Evolutionary conservation across 2,888 invertebrate genomes (phyloP).

Genomic region (Cepaea hortensis): DNA sequence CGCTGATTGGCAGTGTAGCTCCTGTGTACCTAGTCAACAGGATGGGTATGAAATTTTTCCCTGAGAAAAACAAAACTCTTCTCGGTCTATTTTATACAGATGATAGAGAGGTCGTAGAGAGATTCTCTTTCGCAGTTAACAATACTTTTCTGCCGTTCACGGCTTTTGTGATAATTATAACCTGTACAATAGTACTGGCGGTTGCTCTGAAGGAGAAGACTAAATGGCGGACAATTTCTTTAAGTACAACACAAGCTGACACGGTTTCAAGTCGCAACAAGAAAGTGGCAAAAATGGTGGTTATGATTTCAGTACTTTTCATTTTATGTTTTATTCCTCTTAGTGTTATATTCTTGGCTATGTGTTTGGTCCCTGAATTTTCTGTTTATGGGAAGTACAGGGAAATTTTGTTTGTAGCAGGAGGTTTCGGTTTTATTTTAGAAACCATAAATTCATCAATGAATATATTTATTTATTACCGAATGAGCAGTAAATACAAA

Average conservation of each 20-base stretch:
- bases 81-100: neutral
- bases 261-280: neutral
- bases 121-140: neutral
- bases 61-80: neutral
- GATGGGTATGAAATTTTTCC: constrained; percentile 12
- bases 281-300: constrained; percentile 8
- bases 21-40: constrained; percentile 8
- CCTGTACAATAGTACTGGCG: neutral
- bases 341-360: neutral
- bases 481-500: neutral
- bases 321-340: neutral
- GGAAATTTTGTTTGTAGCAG: neutral
- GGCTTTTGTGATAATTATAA: neutral
- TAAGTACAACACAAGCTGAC: neutral
- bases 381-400: neutral
- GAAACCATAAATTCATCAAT: neutral
- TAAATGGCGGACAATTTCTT: neutral
- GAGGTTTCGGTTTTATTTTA: neutral
- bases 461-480: constrained; percentile 4
- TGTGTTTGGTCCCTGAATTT: constrained; percentile 2
- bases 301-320: neutral
- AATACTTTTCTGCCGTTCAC: constrained; percentile 1
- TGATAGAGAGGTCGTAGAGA: neutral
- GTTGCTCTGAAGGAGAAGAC: neutral
- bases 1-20: neutral